Percentiles rank a stretch among this genome's conserved stretches.
Conservation (phyloP, 2,888 invertebrate species). For the Gisinianus flammeolus region DNA sequence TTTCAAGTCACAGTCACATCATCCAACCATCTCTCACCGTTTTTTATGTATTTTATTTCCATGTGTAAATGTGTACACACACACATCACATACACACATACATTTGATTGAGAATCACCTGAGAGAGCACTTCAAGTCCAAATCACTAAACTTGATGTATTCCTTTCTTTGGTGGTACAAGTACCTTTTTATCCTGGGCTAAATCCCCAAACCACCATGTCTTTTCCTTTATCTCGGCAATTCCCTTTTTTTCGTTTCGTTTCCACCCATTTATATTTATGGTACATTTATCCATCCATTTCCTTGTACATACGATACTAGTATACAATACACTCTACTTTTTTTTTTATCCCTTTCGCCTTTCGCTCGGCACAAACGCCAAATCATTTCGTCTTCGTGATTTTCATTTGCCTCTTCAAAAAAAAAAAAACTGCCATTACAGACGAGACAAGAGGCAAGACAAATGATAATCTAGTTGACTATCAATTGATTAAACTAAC, state of each 20-base stretch:
- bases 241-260: background rate
- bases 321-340: background rate
- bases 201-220: slow-evolving; percentile 8
- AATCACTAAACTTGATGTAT: slow-evolving; percentile 24
- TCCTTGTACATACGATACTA: background rate
- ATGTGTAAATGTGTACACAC: background rate
- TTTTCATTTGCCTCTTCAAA: no score
- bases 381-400: no score
- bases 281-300: background rate
- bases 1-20: background rate
- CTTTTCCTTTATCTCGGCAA: background rate
- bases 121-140: slow-evolving; percentile 36
- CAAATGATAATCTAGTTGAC: no score
- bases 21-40: background rate
- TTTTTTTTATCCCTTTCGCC: background rate
- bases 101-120: slow-evolving; percentile 38
- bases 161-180: slow-evolving; percentile 11
- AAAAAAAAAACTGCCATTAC: no score
- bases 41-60: background rate
- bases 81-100: background rate
- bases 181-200: slow-evolving; percentile 10
- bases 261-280: background rate
- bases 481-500: no score
- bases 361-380: no score
- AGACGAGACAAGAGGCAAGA: background rate